Base-by-base conservation (phyloP, 2,797 vertebrate species). In the Trachops cirrhosus region DNA sequence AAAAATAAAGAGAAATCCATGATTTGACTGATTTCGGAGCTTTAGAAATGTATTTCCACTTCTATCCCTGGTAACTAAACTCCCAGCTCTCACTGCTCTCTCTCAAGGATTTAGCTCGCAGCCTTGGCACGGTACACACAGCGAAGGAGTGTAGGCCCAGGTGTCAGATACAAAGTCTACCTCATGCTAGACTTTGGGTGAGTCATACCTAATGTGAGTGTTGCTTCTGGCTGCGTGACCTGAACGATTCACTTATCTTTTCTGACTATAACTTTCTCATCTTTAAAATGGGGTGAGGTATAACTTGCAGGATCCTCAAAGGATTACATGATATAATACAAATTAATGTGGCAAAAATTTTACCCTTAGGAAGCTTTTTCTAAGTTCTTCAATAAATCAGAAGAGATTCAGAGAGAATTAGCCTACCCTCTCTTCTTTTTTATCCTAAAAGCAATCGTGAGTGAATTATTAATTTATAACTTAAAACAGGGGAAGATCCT, bases 391-490 rank as follows among this genome's bases (percentile, higher is more conserved):
- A 80, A 3, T 86, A 74, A 90, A 64, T 88, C 74, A 91, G 73
- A 96, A 85, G 41, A 90, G 14, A 24, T 52, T 89, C 15, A 9
- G 74, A 83, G 41, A 75, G 41, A 93, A 89, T 89, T 74, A 44
- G 3, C 70, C 26, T 88, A 15, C 29, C 7, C 15, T 91, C 62
- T 34, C 32, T 88, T 59, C 32, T 70, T 74, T 95, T 79, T 71
- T 62, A 79, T 71, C 93, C 64, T 68, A 83, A 95, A 92, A 96
- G 10, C 24, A 83, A 68, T 70, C 70, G 22, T 10, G 52, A 71
- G 19, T 79, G 93, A 94, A 80, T 96, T 48, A 71, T 84, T 86
- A 95, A 86, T 54, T 83, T 96, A 39, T 12, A 37, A 57, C n/a
- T 91, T 86, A 86, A 86, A 86, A 86, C 88, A 74, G 78, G 29